phyloP scores from a whole-genome alignment of 2,888 invertebrate species.

The Eurytoma adleriae region DNA sequence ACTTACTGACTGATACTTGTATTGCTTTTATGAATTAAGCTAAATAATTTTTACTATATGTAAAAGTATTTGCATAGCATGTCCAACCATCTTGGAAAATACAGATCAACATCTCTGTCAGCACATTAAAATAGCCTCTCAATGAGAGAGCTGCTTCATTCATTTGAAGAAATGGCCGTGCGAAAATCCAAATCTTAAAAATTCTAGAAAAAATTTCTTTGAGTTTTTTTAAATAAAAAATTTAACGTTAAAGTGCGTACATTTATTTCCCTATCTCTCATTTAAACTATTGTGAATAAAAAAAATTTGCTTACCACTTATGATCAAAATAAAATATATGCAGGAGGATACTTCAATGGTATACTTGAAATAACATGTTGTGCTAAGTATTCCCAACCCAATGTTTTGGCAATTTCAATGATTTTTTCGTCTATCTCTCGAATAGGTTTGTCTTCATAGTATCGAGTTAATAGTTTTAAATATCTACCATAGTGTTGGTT shows the following conservation, averaged over 20 bases:
- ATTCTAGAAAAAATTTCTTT: constrained; percentile 41
- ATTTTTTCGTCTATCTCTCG: constrained; percentile 85
- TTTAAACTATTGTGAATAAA: neutral
- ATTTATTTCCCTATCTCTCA: constrained; percentile 2
- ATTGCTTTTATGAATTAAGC: constrained; percentile 51
- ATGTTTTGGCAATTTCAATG: constrained; percentile 80
- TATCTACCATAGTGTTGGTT: constrained; percentile 89
- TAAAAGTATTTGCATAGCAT: constrained; percentile 53
- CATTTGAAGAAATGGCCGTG: constrained; percentile 47
- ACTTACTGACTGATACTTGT: constrained; percentile 55
- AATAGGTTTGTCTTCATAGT: constrained; percentile 88
- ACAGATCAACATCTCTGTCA: constrained; percentile 43
- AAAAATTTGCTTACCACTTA: constrained; percentile 30
- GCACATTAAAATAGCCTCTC: constrained; percentile 27
- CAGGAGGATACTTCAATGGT: constrained; percentile 83
- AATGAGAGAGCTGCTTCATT: constrained; percentile 40
- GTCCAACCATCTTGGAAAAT: constrained; percentile 50
- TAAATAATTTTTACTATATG: constrained; percentile 51
- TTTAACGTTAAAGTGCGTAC: constrained; percentile 25
- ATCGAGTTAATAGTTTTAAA: constrained; percentile 84
- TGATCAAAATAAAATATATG: constrained; percentile 84
- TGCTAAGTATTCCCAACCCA: constrained; percentile 86
- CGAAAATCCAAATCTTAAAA: constrained; percentile 46
- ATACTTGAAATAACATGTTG: constrained; percentile 78
- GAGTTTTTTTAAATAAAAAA: constrained; percentile 48